Evolutionary conservation across 2,797 vertebrate species (phyloP), one percentile per base, ranked within the genome.

Genomic region (Telmatherina bonti): DNA sequence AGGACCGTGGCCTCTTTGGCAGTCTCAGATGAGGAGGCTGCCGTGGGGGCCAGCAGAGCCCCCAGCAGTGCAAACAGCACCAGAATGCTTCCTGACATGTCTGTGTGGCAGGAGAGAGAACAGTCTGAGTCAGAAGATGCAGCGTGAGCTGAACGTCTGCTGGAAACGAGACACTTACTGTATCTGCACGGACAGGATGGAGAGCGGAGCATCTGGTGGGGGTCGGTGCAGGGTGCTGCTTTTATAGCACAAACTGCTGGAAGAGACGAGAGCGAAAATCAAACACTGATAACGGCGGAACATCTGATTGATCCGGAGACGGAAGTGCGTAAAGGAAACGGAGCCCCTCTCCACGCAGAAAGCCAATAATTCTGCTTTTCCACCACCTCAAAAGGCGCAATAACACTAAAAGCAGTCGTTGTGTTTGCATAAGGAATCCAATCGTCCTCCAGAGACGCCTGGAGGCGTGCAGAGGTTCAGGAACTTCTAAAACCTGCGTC

Each of bases 51-150:
- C 0, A 82, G 87, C 4, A 93, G 36, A 0, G 83, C 31, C 38
- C 79, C 10, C 31, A 94, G 45, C 63, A 95, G 4, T 0, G 82
- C 49, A 4, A 79, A 56, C 2, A 85, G 8, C 53, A 85, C 69
- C 13, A 90, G 27, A 9, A 38, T 70, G 20, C 67, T 86, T 71
- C 55, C 62, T 69, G 94, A 89, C 95, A 95, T 95, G 45, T 85
- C 91, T 93, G 81, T 11, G 26, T 2, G 41, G 3, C 60, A 55
- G n/a, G 64, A 49, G 9, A 58, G 26, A 45, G 38, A 20, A 66
- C 45, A n/a, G 12, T 8, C 2, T 33, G 5, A 5, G 38, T 20
- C 30, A 35, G 51, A 67, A 16, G 3, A 63, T 54, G 30, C 2
- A 18, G 1, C 20, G 18, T 43, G 0, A 27, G 11, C 15, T 27